A percentile compares a stretch with the other conserved stretches of the same genome.
Conservation (phyloP, 1,140 invertebrate species). For the Procambarus virginalis region DNA sequence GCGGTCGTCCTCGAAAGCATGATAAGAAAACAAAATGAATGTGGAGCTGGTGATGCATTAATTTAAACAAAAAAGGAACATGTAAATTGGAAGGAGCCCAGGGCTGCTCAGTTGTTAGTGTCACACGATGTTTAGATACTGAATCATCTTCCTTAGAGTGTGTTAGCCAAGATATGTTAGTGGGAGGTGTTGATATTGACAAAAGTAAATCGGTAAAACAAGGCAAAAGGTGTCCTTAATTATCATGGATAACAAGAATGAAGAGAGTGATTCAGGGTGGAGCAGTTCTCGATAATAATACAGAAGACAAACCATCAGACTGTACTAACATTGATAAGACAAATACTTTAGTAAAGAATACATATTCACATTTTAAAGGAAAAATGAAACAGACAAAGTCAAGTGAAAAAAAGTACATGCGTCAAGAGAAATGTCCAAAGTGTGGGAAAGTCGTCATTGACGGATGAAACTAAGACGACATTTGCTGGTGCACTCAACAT, state of each 20-base stretch:
- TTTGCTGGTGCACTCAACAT: not conserved
- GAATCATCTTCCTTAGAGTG: not conserved
- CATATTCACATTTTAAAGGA: not conserved
- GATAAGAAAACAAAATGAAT: not conserved
- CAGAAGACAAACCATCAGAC: not conserved
- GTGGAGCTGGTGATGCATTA: not conserved
- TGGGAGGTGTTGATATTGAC: not conserved
- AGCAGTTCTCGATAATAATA: not conserved
- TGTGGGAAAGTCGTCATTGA: not conserved
- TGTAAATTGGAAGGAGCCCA: not conserved
- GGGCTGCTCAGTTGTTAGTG: not conserved
- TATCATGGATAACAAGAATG: not conserved
- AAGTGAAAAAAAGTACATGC: not conserved
- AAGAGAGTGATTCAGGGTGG: not conserved
- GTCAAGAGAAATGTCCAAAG: slow-evolving; percentile 3
- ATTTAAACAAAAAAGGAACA: not conserved
- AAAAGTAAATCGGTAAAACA: not conserved
- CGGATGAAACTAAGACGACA: not conserved
- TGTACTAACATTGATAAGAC: not conserved
- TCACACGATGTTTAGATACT: not conserved
- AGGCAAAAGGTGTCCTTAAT: not conserved
- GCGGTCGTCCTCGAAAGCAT: not conserved
- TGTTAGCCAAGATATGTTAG: not conserved
- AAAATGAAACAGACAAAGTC: not conserved
- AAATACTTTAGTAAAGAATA: not conserved